Percentiles rank a stretch among this genome's conserved stretches.
phyloP scores from a whole-genome alignment of 2,113 vertebrate genomes.

The Xenus cinereus region DNA sequence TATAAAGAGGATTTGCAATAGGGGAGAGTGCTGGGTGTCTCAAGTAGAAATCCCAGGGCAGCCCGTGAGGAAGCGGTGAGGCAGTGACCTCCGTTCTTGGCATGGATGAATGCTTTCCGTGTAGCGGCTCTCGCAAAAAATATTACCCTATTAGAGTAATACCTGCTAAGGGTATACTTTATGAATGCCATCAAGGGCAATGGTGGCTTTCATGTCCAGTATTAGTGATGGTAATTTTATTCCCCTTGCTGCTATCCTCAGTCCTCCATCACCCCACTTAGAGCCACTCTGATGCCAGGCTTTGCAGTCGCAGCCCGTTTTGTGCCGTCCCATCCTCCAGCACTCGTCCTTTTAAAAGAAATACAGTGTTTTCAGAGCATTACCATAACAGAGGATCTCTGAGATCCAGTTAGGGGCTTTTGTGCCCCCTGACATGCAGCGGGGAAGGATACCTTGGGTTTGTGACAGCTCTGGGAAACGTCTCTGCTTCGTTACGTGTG shows the following conservation, averaged over 20 bases:
- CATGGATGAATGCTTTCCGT: slow-evolving; percentile 9
- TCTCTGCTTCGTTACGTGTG: fast-evolving
- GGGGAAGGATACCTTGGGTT: not conserved
- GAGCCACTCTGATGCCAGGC: not conserved
- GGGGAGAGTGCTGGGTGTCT: not conserved
- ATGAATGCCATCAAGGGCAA: slow-evolving; percentile 49
- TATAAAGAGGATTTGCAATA: not conserved
- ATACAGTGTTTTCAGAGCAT: not conserved
- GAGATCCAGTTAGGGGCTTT: not conserved
- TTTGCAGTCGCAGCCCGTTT: fast-evolving
- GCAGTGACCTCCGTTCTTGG: slow-evolving; percentile 9
- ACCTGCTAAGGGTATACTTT: not conserved
- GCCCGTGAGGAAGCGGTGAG: not conserved
- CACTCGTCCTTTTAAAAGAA: not conserved
- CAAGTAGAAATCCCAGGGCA: not conserved
- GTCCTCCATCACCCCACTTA: not conserved
- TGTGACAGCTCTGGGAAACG: not conserved
- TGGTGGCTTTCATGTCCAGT: slow-evolving; percentile 23
- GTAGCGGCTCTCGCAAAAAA: slow-evolving; percentile 21
- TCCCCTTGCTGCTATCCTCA: not conserved
- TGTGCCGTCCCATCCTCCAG: not conserved
- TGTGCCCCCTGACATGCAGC: not conserved
- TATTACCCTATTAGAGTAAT: slow-evolving; percentile 26
- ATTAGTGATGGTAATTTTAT: not conserved
- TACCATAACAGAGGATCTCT: not conserved